A percentile compares a stretch with the other conserved stretches of the same genome.
Conservation (phyloP, 1,140 invertebrate genomes). For the Drosophila lacteicornis region DNA sequence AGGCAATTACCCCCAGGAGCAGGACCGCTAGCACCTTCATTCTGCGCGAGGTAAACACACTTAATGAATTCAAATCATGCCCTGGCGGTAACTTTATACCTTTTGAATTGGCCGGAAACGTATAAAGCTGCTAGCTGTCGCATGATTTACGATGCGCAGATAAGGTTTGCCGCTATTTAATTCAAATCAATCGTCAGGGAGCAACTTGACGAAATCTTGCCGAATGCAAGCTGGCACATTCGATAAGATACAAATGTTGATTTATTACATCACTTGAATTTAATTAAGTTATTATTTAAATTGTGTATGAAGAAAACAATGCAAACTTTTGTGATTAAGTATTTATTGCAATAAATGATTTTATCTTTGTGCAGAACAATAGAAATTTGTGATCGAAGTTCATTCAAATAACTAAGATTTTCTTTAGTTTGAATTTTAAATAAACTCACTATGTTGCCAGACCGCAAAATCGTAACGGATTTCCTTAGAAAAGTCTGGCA, state of each 20-base stretch:
- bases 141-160: slow-evolving; percentile 21
- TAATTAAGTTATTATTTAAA: neutral
- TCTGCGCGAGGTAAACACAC: neutral
- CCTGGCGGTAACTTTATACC: slow-evolving; percentile 5
- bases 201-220: slow-evolving; percentile 14
- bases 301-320: neutral
- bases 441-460: too few relatives aligned
- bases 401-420: too few relatives aligned
- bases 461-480: too few relatives aligned
- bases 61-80: neutral
- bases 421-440: too few relatives aligned
- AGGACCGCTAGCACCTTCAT: slow-evolving; percentile 34
- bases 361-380: too few relatives aligned
- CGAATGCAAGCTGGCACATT: neutral
- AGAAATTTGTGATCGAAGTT: too few relatives aligned
- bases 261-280: neutral
- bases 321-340: too few relatives aligned
- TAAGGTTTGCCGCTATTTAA: neutral
- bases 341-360: too few relatives aligned
- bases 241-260: slow-evolving; percentile 21
- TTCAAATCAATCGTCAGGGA: neutral
- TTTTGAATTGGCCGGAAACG: slow-evolving; percentile 8
- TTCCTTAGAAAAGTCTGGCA: too few relatives aligned
- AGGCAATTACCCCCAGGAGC: slow-evolving; percentile 21
- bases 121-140: neutral